Conservation (phyloP, 2,113 vertebrate genomes). For the Orientallactaga bullata region DNA sequence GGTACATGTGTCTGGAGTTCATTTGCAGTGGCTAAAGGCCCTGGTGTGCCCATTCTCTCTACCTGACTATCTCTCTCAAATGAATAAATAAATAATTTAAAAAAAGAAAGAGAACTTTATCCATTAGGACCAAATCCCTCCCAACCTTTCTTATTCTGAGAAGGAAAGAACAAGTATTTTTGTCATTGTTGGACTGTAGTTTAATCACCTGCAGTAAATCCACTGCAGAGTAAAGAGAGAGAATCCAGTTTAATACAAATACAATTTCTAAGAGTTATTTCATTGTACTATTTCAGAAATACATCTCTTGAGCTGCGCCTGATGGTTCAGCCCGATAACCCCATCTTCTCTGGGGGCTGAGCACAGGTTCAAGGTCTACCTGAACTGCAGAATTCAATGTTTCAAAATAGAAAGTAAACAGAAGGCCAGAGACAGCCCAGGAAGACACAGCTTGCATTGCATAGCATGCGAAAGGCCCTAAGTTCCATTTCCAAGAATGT, state of each 20-base stretch:
- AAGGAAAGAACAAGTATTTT: no score
- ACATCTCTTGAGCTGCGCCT: neutral
- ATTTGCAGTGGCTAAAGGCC: no score
- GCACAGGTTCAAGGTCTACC: neutral
- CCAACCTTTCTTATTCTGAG: neutral
- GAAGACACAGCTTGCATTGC: neutral
- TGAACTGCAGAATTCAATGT: neutral
- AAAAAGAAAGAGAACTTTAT: no score
- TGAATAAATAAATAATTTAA: no score
- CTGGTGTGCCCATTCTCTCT: no score
- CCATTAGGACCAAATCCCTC: fast-evolving
- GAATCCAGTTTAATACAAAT: neutral
- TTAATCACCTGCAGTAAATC: neutral
- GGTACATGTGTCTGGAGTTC: no score
- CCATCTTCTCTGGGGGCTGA: neutral
- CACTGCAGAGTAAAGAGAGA: neutral
- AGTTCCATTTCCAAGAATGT: neutral
- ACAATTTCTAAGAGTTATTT: neutral
- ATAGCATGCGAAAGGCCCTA: no score
- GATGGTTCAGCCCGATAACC: neutral
- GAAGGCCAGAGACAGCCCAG: neutral
- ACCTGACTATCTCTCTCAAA: no score
- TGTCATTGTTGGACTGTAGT: neutral
- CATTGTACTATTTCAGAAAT: constrained; percentile 57
- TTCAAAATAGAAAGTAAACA: neutral